These are phyloP conservation scores for Lanius collurio DNA, from an alignment of 2,113 vertebrate genomes.

Conservation along the genomic window DNA sequence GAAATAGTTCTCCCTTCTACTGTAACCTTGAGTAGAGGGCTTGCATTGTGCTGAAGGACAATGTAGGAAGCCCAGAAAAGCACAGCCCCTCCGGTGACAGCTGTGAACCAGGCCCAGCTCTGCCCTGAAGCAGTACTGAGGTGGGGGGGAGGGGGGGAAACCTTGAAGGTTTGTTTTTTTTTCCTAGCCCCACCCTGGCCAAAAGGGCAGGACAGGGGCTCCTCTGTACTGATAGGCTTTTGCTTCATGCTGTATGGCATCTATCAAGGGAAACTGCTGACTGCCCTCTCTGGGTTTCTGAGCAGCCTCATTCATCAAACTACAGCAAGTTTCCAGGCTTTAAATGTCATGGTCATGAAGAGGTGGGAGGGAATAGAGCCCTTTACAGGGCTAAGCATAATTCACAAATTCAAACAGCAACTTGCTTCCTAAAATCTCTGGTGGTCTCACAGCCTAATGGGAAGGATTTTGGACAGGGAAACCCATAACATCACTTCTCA, in stretches of 20 bases:
- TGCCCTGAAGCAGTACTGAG: background rate
- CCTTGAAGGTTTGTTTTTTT: background rate
- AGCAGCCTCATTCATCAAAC: slow-evolving; percentile 29
- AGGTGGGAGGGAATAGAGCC: background rate
- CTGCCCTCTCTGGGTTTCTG: background rate
- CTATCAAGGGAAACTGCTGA: slow-evolving; percentile 34
- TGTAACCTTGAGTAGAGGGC: slow-evolving; percentile 20
- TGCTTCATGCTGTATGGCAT: background rate
- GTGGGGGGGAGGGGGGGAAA: background rate
- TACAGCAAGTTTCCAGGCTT: slow-evolving; percentile 26
- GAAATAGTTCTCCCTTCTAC: background rate
- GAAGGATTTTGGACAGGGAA: background rate
- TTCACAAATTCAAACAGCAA: background rate
- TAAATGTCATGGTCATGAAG: slow-evolving; percentile 21
- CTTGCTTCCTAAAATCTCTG: background rate
- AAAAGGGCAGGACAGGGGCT: background rate
- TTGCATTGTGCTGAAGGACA: slow-evolving; percentile 21
- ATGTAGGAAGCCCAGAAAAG: background rate
- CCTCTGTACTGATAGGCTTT: background rate
- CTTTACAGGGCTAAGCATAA: background rate
- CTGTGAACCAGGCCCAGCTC: background rate
- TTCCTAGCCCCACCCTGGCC: background rate
- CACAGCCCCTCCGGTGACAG: background rate
- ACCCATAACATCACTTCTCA: background rate
- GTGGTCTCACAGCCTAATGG: background rate